phyloP scores from a whole-genome alignment of 2,888 invertebrate species.

The Cotesia congregata region DNA sequence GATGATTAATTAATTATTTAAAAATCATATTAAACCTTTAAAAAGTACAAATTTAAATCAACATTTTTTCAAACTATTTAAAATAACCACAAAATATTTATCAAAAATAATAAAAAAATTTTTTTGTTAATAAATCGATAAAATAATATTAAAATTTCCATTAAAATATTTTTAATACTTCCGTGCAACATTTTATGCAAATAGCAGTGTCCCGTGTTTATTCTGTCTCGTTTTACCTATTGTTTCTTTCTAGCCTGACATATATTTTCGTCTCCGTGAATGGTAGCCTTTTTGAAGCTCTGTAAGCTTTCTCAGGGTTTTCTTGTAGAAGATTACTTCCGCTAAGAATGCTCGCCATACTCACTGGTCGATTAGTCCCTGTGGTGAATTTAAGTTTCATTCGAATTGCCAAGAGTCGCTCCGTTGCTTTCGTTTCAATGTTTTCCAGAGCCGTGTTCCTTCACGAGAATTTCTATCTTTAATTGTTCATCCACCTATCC shows the following conservation, averaged over 20 bases:
- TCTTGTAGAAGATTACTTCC: conserved; percentile 58
- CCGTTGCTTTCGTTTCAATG: conserved; percentile 39
- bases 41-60: too few species aligned
- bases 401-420: conserved; percentile 48
- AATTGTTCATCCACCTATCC: conserved; percentile 58
- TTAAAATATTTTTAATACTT: too few species aligned
- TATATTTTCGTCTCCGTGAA: conserved; percentile 3
- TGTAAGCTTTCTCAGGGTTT: conserved; percentile 22
- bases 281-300: background rate
- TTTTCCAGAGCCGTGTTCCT: conserved; percentile 44
- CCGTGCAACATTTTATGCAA: background rate
- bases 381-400: conserved; percentile 61
- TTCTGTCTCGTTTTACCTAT: background rate
- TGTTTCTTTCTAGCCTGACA: background rate
- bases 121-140: too few species aligned
- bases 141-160: too few species aligned
- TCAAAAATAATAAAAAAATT: too few species aligned
- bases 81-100: too few species aligned
- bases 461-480: conserved; percentile 64
- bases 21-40: too few species aligned
- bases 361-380: conserved; percentile 65
- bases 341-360: conserved; percentile 56
- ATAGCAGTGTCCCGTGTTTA: background rate
- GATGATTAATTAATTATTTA: too few species aligned
- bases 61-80: too few species aligned